These are phyloP conservation scores for Luperina testacea DNA, from an alignment of 2,888 invertebrate genomes.

Conservation along the genomic window DNA sequence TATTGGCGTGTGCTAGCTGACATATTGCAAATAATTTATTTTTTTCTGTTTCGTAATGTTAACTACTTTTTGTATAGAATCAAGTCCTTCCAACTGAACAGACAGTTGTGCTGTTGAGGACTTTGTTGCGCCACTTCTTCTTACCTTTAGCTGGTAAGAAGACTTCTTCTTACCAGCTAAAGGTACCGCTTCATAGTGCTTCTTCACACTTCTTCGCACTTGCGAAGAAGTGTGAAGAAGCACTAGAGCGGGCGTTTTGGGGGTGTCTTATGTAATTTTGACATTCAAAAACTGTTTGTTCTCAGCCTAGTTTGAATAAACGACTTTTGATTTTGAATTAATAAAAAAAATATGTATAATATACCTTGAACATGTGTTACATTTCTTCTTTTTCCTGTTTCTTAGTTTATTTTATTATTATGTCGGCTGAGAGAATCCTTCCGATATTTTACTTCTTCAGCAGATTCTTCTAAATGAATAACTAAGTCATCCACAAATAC, in stretches of 20 bases:
- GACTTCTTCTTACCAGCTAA: no score
- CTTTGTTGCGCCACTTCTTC: neutral
- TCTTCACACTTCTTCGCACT: no score
- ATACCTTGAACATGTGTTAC: neutral
- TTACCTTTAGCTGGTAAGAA: no score
- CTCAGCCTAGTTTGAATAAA: neutral
- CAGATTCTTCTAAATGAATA: neutral
- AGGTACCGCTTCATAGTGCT: no score
- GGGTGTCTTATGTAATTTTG: neutral
- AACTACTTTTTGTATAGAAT: neutral
- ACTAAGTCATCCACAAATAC: neutral
- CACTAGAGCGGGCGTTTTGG: neutral
- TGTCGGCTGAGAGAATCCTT: neutral
- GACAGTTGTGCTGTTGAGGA: neutral
- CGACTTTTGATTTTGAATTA: neutral
- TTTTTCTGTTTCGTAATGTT: neutral
- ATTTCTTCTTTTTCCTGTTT: neutral
- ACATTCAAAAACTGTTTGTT: no score
- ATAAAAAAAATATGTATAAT: neutral
- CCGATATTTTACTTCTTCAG: neutral
- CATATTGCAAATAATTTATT: neutral
- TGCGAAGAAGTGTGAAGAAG: no score
- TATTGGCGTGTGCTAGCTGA: neutral
- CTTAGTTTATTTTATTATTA: neutral
- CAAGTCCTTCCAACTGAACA: neutral